A percentile compares a stretch with the other conserved stretches of the same genome.
Conservation (phyloP, 2,888 invertebrate genomes). For the Orthosia cruda region DNA sequence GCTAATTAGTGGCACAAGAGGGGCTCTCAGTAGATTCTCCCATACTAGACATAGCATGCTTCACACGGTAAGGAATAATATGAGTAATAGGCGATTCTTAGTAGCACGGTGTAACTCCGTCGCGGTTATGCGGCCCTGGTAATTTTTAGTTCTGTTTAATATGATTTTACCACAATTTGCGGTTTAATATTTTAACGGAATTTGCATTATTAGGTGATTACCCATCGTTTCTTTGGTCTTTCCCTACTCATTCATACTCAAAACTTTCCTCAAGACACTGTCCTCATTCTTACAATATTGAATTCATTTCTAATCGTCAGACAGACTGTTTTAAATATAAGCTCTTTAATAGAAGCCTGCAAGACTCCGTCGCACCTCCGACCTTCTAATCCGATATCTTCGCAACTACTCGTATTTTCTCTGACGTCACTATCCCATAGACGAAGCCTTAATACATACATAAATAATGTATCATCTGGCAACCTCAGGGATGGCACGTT, state of each 20-base stretch:
- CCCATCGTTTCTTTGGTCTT: too few relatives aligned
- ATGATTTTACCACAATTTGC: neutral
- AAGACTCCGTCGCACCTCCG: neutral
- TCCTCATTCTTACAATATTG: too few relatives aligned
- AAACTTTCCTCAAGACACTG: too few relatives aligned
- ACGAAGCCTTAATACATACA: constrained; percentile 40
- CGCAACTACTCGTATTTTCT: constrained; percentile 6
- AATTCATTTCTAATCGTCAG: neutral
- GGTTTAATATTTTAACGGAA: too few relatives aligned
- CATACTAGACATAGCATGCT: too few relatives aligned
- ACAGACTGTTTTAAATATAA: constrained; percentile 1
- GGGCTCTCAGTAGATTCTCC: too few relatives aligned
- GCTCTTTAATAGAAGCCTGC: constrained; percentile 22
- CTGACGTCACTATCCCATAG: constrained; percentile 28
- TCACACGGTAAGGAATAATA: neutral
- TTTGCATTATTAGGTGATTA: neutral
- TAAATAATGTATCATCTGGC: constrained; percentile 44
- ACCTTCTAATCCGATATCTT: constrained; percentile 30
- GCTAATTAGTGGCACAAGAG: too few relatives aligned
- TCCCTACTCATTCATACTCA: too few relatives aligned
- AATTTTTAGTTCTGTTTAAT: constrained; percentile 26
- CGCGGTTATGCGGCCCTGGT: constrained; percentile 29
- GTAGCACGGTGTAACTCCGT: constrained; percentile 8
- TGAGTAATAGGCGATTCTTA: constrained; percentile 27
- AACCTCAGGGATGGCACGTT: constrained; percentile 53